phyloP scores from a whole-genome alignment of 2,113 vertebrate genomes.

The Macrotis lagotis region DNA sequence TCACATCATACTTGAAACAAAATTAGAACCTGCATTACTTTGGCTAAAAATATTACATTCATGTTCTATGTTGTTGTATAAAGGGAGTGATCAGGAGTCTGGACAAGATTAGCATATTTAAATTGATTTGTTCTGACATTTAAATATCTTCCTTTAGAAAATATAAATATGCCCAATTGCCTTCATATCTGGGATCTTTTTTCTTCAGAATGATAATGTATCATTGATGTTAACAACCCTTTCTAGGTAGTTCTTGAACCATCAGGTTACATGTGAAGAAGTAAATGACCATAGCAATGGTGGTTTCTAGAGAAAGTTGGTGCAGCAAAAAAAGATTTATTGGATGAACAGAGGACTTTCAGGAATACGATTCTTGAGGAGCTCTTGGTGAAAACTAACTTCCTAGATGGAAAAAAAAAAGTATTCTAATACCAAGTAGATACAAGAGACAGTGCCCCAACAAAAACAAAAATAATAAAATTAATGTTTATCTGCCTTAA shows the following conservation, averaged over 20 bases:
- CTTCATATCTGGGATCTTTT: neutral
- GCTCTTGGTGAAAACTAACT: neutral
- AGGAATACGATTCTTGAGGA: neutral
- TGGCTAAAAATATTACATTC: neutral
- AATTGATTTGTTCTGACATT: neutral
- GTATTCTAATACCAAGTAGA: neutral
- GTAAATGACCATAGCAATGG: neutral
- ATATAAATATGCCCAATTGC: neutral
- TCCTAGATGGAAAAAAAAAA: neutral
- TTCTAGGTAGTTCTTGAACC: neutral
- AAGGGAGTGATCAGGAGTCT: neutral
- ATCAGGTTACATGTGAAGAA: neutral
- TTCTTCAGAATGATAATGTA: neutral
- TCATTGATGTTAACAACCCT: neutral
- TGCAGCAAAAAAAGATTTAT: neutral
- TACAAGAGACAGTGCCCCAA: neutral
- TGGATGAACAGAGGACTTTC: neutral
- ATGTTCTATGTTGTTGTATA: neutral
- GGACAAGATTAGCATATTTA: neutral
- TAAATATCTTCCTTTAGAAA: neutral
- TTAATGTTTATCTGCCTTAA: neutral
- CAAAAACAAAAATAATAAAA: accelerated
- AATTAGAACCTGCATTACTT: neutral
- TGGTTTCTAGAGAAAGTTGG: neutral
- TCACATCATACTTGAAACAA: neutral